These are phyloP conservation scores for Acrocephalus scirpaceus DNA, from an alignment of 2,797 vertebrate species.

Conservation along the genomic window DNA sequence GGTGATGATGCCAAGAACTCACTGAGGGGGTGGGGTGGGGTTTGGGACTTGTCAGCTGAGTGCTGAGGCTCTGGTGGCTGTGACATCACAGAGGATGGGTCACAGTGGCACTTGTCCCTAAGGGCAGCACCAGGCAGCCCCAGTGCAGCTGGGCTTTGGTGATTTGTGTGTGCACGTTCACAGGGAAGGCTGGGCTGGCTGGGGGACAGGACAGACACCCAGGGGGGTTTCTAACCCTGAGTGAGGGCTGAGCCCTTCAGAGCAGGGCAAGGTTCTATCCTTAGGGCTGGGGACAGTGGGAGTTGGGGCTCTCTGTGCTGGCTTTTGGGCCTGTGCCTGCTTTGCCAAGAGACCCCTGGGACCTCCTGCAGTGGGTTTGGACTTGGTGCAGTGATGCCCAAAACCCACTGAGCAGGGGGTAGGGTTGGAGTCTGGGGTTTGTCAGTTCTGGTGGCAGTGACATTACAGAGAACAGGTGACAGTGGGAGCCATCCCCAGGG, in stretches of 20 bases:
- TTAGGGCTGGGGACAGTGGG: background rate
- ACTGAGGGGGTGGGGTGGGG: accelerated
- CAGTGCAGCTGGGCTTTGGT: background rate
- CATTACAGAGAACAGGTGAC: background rate
- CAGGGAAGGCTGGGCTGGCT: background rate
- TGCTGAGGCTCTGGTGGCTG: background rate
- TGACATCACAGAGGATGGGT: background rate
- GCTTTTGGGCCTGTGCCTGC: background rate
- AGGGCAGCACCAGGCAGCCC: background rate
- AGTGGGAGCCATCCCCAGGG: background rate
- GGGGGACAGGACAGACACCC: background rate
- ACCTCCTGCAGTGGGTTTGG: background rate
- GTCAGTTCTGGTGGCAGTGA: background rate
- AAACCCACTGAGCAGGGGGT: background rate
- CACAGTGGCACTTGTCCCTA: background rate
- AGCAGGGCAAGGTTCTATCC: background rate
- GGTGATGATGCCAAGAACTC: background rate
- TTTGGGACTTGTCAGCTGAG: background rate
- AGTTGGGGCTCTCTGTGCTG: background rate
- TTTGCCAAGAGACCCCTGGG: background rate
- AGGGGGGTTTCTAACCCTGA: background rate
- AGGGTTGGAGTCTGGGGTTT: too few relatives aligned
- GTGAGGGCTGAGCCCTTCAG: background rate
- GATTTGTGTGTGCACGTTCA: background rate
- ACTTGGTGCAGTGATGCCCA: background rate